Evolutionary conservation across 2,888 invertebrate genomes (phyloP).

Genomic region (Serrognathus titanus): DNA sequence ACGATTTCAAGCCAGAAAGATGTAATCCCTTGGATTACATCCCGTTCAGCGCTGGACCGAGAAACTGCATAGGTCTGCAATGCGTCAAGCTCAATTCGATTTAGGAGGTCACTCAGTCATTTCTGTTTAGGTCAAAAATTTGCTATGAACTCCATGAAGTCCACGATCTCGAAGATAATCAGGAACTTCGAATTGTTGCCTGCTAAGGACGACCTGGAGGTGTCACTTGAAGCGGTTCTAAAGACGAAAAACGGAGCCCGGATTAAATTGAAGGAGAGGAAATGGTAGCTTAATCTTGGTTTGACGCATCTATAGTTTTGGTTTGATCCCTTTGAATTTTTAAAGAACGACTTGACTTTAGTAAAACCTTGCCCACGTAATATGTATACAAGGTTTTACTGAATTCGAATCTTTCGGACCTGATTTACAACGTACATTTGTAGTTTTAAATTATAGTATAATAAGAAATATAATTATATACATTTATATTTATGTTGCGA

Average conservation of each 20-base stretch:
- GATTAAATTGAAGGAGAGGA: slow-evolving; percentile 35
- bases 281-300: not conserved
- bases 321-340: too few species aligned
- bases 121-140: slow-evolving; percentile 47
- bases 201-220: slow-evolving; percentile 40
- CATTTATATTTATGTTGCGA: too few species aligned
- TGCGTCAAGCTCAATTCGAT: not conserved
- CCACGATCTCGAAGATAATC: slow-evolving; percentile 52
- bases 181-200: slow-evolving; percentile 48
- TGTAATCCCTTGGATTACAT: slow-evolving; percentile 1
- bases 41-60: slow-evolving; percentile 7
- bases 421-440: too few species aligned
- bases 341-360: too few species aligned
- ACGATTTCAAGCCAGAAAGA: slow-evolving; percentile 4
- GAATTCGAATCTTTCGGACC: too few species aligned
- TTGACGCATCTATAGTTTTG: too few species aligned
- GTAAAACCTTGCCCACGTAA: too few species aligned
- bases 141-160: slow-evolving; percentile 56
- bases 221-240: slow-evolving; percentile 50
- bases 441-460: too few species aligned
- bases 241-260: slow-evolving; percentile 50
- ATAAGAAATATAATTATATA: too few species aligned
- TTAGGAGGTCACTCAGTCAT: too few species aligned
- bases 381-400: too few species aligned
- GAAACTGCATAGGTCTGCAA: slow-evolving; percentile 8